Evolutionary conservation across 2,113 vertebrate genomes (phyloP).

Genomic region (Procapra przewalskii): DNA sequence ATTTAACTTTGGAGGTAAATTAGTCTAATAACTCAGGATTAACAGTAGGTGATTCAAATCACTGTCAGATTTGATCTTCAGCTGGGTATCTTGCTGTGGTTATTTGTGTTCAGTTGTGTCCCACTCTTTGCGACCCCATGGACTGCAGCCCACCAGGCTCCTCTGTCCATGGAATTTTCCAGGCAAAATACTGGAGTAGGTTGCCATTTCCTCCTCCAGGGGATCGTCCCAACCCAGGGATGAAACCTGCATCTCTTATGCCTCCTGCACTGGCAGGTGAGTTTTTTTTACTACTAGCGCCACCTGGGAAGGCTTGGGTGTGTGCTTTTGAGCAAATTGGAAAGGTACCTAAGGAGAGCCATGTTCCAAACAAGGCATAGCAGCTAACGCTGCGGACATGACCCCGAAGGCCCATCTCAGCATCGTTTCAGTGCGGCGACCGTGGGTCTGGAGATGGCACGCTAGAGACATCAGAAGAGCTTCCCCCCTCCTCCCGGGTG

Average conservation of each 20-base stretch:
- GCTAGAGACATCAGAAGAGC: not conserved
- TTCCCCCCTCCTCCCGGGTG: too few relatives aligned
- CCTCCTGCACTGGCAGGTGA: not conserved
- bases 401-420: not conserved
- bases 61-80: not conserved
- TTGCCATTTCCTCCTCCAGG: not conserved
- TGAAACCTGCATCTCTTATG: not conserved
- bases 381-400: not conserved
- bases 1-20: not conserved
- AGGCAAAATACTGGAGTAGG: not conserved
- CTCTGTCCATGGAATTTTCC: not conserved
- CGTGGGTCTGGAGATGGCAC: not conserved
- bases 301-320: not conserved
- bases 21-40: not conserved
- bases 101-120: not conserved
- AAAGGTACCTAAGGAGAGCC: not conserved
- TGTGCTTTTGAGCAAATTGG: not conserved
- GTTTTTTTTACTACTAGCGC: not conserved
- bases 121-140: not conserved
- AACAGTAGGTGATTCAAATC: not conserved
- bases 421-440: not conserved
- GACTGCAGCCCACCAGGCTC: not conserved
- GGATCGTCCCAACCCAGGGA: not conserved
- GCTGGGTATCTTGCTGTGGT: not conserved
- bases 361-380: not conserved